Evolutionary conservation across 2,797 vertebrate species (phyloP), one percentile per base, ranked within the genome.

Genomic region (Cuniculus paca): DNA sequence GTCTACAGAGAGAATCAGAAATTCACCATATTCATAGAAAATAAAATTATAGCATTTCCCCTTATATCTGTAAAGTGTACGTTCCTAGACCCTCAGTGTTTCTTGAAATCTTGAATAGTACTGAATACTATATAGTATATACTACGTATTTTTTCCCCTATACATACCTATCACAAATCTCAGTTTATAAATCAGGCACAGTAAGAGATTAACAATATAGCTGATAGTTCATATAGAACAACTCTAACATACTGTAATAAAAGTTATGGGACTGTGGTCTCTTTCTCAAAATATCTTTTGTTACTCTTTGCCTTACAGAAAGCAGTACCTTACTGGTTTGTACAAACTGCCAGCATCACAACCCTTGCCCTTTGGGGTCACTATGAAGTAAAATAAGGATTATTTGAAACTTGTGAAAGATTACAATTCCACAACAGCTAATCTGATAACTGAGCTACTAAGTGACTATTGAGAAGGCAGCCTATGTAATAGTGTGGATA

Each of bases 1-100:
- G 10, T 68, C 58, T 94, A 89, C 28, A 91, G 4, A 86, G n/a
- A 93, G 24, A 90, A 83, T 88, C 19, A 82, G 45, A 96, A 39
- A 79, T 60, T 94, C 20, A 83, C 54, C 58, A 91, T 14, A 88
- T 10, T 91, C 12, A 78, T 1, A 90, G 36, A 79, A 83, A 94
- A 74, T 90, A 17, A 75, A 45, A 89, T 58, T 31, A 58, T 17
- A 48, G 60, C 6, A 54, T 31, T 6, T 1, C 20, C 39, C 11
- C 50, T 52, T 19, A 54, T 16, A 54, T 63, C 31, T 94, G 48
- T 39, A 45, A 2, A 48, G 13, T 36, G 1, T 31, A 74, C 28
- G 31, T 72, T 72, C 22, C 34, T 70, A 80, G 54, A 61, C 16
- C 16, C 45, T 83, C 31, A 36, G 70, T 58, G 60, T 60, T 60